A percentile compares a stretch with the other conserved stretches of the same genome.
Conservation (phyloP, 1,140 invertebrate genomes). For the Drosophila pallidifrons region DNA sequence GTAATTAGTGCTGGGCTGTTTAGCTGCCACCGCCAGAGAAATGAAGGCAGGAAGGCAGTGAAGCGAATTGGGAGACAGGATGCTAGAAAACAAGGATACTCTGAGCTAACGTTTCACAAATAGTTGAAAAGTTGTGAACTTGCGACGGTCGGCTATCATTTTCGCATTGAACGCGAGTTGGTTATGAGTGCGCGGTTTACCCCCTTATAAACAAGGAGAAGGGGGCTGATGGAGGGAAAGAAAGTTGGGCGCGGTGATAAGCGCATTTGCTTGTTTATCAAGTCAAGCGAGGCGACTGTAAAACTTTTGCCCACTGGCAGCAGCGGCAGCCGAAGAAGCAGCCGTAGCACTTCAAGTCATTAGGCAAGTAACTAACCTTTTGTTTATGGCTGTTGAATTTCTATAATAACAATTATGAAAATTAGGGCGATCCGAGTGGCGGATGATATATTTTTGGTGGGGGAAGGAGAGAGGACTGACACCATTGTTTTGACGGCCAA, state of each 20-base stretch:
- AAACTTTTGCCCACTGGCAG: constrained; percentile 37
- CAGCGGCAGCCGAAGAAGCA: not conserved
- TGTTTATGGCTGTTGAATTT: constrained; percentile 81
- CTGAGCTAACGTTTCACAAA: constrained; percentile 36
- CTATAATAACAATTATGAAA: constrained; percentile 84
- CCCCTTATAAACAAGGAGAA: constrained; percentile 43
- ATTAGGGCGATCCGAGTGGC: constrained; percentile 62
- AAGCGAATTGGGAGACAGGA: not conserved
- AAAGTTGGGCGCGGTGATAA: constrained; percentile 63
- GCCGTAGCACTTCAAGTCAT: constrained; percentile 75
- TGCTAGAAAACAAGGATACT: constrained; percentile 2
- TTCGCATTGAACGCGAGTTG: constrained; percentile 67
- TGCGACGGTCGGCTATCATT: constrained; percentile 66
- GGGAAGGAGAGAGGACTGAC: not conserved
- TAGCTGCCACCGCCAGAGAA: constrained; percentile 26
- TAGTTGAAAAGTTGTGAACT: constrained; percentile 81
- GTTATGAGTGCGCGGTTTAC: constrained; percentile 65
- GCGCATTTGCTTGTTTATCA: constrained; percentile 81
- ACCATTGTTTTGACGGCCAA: constrained; percentile 81
- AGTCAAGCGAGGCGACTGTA: constrained; percentile 39
- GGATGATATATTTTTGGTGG: not conserved
- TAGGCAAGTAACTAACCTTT: constrained; percentile 83
- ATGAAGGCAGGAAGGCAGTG: constrained; percentile 28
- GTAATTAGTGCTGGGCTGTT: constrained; percentile 75
- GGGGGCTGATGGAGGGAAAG: not conserved